Percentiles rank a stretch among this genome's conserved stretches.
phyloP scores from a whole-genome alignment of 2,113 vertebrate species.

The Otis tarda region DNA sequence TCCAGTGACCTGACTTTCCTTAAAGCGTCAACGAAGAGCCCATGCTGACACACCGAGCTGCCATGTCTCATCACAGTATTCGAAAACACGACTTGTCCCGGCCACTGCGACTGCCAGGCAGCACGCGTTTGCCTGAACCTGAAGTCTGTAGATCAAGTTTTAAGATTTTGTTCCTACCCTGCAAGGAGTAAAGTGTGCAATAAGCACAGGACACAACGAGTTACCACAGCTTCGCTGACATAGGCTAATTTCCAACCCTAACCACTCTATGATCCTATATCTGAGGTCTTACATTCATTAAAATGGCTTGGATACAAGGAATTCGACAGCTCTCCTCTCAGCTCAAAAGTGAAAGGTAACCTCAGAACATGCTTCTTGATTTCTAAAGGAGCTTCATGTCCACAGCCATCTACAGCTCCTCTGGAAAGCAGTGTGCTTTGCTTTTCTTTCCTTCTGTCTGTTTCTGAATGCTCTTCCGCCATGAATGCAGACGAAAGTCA shows the following conservation, averaged over 20 bases:
- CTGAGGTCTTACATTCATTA: not conserved
- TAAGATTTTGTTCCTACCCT: not conserved
- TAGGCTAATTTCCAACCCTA: too few species aligned
- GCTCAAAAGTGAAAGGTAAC: not conserved
- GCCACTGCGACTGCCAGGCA: rapidly evolving
- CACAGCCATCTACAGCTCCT: not conserved
- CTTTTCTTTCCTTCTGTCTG: not conserved
- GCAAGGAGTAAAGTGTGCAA: not conserved
- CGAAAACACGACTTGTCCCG: not conserved
- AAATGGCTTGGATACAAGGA: not conserved
- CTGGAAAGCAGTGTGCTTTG: not conserved
- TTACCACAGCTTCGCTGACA: not conserved
- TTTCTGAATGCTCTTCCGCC: not conserved
- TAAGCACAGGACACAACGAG: not conserved
- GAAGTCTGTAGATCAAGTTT: not conserved
- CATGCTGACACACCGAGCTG: rapidly evolving
- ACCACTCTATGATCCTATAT: not conserved
- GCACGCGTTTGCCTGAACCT: not conserved
- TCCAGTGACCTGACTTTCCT: not conserved
- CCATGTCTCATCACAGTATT: not conserved
- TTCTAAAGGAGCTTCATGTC: not conserved
- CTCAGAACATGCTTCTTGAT: not conserved
- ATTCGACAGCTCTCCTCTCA: not conserved
- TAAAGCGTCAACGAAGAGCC: not conserved
- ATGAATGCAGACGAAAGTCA: not conserved